Conservation (phyloP, 2,888 invertebrate genomes). For the Synanthedon vespiformis region DNA sequence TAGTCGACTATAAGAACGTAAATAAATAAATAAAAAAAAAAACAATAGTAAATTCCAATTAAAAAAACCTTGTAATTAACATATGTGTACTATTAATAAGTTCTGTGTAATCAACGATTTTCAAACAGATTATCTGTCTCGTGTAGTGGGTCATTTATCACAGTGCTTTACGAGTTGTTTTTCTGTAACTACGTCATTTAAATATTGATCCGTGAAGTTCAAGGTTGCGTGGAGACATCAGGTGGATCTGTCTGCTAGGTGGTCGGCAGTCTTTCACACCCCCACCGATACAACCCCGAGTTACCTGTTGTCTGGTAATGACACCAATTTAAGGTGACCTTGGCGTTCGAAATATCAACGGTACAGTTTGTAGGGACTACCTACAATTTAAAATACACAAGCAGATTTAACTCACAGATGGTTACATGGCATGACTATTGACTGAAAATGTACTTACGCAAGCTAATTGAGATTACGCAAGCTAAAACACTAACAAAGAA, state of each 20-base stretch:
- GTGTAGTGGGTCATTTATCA: slow-evolving; percentile 34
- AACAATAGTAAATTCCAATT: no score
- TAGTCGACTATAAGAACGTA: no score
- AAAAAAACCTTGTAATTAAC: background rate
- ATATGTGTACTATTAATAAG: background rate
- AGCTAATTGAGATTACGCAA: no score
- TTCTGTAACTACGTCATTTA: slow-evolving; percentile 28
- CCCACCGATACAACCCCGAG: background rate
- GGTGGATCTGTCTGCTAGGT: slow-evolving; percentile 3
- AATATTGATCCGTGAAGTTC: slow-evolving; percentile 47
- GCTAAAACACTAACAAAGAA: no score
- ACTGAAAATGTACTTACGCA: no score
- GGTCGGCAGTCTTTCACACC: background rate
- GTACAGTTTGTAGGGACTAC: background rate
- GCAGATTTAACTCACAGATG: no score
- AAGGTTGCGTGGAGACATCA: slow-evolving; percentile 47
- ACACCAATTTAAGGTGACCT: background rate
- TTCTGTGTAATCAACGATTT: slow-evolving; percentile 7
- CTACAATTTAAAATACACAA: no score
- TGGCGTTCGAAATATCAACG: background rate
- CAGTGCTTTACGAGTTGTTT: slow-evolving; percentile 22
- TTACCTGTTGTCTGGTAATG: background rate
- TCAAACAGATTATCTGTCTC: slow-evolving; percentile 16
- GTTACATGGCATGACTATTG: no score
- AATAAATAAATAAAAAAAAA: no score